Conservation (phyloP, 2,113 vertebrate genomes). For the Melanerpes aurifrons region DNA sequence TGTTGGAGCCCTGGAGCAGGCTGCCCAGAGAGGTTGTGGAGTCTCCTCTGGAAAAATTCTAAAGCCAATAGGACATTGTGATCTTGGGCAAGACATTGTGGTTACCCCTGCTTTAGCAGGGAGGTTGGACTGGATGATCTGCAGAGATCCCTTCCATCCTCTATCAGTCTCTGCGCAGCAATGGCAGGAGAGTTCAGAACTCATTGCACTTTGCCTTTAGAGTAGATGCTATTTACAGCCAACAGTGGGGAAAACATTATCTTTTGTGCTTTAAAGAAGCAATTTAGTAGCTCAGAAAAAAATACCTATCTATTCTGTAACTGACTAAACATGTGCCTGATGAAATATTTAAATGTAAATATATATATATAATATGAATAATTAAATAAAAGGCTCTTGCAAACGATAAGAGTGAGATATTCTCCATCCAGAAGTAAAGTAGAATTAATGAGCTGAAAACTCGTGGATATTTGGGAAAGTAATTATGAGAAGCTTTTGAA, state of each 20-base stretch:
- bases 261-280: not conserved
- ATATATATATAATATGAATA: not conserved
- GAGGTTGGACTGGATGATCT: too few species aligned
- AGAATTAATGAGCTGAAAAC: not conserved
- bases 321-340: not conserved
- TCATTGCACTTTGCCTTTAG: not conserved
- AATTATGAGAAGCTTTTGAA: not conserved
- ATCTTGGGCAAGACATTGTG: too few species aligned
- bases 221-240: not conserved
- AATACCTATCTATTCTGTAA: not conserved
- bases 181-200: not conserved
- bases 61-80: too few species aligned
- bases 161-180: too few species aligned
- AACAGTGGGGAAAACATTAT: not conserved
- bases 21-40: too few species aligned
- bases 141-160: too few species aligned
- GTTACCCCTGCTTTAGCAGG: too few species aligned
- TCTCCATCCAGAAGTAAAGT: not conserved
- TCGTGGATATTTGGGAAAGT: not conserved
- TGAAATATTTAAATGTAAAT: conserved; percentile 32
- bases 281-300: not conserved
- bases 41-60: too few species aligned
- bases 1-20: too few species aligned
- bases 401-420: not conserved
- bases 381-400: not conserved